A percentile compares a stretch with the other conserved stretches of the same genome.
Conservation (phyloP, 1,140 invertebrate species). For the Procambarus clarkii region DNA sequence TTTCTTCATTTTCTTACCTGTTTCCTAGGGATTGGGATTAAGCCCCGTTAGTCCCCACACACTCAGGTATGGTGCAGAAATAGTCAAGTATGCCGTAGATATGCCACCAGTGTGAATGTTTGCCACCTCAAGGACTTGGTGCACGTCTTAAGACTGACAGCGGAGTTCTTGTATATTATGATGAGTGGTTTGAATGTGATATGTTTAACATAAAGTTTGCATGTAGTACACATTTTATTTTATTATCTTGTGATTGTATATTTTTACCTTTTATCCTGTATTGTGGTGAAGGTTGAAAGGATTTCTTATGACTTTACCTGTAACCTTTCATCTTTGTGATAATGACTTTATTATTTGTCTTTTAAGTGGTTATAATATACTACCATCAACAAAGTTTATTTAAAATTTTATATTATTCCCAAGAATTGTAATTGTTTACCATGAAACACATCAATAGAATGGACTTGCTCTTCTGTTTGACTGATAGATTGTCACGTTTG, state of each 20-base stretch:
- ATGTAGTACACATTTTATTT: slow-evolving; percentile 32
- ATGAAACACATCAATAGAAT: neutral
- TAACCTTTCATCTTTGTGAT: neutral
- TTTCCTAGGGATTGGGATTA: too few relatives aligned
- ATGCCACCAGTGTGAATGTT: slow-evolving; percentile 17
- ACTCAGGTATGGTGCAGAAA: slow-evolving; percentile 30
- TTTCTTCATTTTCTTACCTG: too few relatives aligned
- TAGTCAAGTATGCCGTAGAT: slow-evolving; percentile 20
- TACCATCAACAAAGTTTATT: neutral
- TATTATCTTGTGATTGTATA: slow-evolving; percentile 33
- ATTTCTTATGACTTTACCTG: neutral
- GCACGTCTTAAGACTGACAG: slow-evolving; percentile 31
- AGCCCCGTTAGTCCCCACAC: too few relatives aligned
- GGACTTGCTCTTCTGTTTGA: neutral
- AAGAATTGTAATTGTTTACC: neutral
- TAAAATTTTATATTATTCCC: neutral
- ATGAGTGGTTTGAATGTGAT: slow-evolving; percentile 34
- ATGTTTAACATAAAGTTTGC: slow-evolving; percentile 25
- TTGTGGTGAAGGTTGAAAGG: slow-evolving; percentile 24
- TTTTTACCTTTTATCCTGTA: slow-evolving; percentile 5
- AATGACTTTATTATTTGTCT: neutral
- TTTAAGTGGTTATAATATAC: neutral
- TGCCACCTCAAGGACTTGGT: slow-evolving; percentile 9
- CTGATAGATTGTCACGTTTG: neutral
- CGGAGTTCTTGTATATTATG: slow-evolving; percentile 35